A percentile compares a stretch with the other conserved stretches of the same genome.
Evolutionary conservation across 1,140 invertebrate genomes (phyloP).

Genomic region (Diachasmimorpha longicaudata): DNA sequence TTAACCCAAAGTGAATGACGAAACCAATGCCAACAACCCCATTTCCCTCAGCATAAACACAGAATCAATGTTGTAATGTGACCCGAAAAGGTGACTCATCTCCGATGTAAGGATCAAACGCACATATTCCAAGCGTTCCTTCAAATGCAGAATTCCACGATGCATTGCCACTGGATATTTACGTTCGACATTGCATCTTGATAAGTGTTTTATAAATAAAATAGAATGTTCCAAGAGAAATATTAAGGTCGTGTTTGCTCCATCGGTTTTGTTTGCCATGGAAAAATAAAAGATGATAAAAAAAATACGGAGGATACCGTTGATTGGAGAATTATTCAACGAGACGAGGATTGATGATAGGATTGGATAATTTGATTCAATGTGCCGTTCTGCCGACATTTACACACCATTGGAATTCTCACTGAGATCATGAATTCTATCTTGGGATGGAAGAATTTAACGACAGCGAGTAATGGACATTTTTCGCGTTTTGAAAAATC

Average conservation of each 20-base stretch:
- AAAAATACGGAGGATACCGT: not conserved
- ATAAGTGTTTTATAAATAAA: slow-evolving; percentile 4
- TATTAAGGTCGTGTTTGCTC: not conserved
- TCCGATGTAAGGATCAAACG: not conserved
- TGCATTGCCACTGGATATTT: not conserved
- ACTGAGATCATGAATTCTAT: not conserved
- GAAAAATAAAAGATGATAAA: not conserved
- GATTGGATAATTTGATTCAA: not conserved
- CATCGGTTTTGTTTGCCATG: not conserved
- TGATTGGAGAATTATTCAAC: not conserved
- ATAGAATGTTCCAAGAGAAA: not conserved
- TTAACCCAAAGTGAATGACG: not conserved
- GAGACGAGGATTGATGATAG: not conserved
- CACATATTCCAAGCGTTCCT: not conserved
- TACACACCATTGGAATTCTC: slow-evolving; percentile 1
- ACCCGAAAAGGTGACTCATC: not conserved
- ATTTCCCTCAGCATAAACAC: not conserved
- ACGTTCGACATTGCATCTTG: slow-evolving; percentile 1
- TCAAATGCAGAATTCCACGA: not conserved
- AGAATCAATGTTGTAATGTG: not conserved
- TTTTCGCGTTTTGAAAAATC: too few species aligned
- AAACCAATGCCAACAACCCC: not conserved
- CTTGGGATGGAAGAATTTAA: not conserved
- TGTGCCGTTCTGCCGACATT: not conserved
- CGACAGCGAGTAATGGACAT: not conserved